These are phyloP conservation scores for Tursiops truncatus DNA, from an alignment of 2,113 vertebrate genomes.

Conservation along the genomic window DNA sequence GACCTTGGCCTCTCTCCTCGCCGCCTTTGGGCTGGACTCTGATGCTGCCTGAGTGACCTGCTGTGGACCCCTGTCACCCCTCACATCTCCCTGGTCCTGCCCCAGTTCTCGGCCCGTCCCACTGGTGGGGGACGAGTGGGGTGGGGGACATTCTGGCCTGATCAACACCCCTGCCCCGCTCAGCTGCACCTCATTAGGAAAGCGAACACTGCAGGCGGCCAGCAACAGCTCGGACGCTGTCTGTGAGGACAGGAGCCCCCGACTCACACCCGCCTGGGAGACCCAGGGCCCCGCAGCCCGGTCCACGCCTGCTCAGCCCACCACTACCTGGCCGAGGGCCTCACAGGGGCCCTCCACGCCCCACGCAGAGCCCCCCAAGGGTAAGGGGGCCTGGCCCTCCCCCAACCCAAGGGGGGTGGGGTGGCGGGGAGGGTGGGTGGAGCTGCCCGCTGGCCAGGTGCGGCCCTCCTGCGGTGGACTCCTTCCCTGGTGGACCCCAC, in stretches of 20 bases:
- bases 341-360: neutral
- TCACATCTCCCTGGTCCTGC: neutral
- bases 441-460: neutral
- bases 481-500: neutral
- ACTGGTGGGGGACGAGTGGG: neutral
- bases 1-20: neutral
- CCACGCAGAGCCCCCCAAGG: neutral
- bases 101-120: neutral
- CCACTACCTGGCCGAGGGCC: neutral
- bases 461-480: neutral
- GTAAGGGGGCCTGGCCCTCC: neutral
- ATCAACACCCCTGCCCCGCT: fast-evolving
- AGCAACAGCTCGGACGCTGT: conserved; percentile 57
- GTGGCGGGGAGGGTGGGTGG: fast-evolving
- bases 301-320: neutral
- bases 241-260: conserved; percentile 62
- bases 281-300: neutral
- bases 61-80: fast-evolving
- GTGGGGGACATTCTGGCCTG: neutral
- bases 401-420: neutral
- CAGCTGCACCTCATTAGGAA: conserved; percentile 78
- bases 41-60: too few relatives aligned
- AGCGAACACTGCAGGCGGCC: neutral
- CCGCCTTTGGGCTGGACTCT: neutral
- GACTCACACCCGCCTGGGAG: fast-evolving